Conservation (phyloP, 2,113 vertebrate genomes). For the Hemiscyllium ocellatum region DNA sequence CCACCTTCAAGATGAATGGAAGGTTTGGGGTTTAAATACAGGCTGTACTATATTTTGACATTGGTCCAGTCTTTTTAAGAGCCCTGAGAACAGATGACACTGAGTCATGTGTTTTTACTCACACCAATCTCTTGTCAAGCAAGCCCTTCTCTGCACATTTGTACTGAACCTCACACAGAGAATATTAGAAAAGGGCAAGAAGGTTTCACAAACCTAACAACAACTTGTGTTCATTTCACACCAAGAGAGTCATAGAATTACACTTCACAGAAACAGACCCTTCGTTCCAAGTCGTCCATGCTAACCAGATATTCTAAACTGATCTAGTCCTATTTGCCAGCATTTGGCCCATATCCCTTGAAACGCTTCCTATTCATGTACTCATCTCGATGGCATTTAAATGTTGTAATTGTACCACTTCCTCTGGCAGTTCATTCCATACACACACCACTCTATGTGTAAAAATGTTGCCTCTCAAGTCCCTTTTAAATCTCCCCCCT, state of each 20-base stretch:
- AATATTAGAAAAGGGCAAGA: not conserved
- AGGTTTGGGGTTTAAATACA: not conserved
- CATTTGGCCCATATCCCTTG: no score
- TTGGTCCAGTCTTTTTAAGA: not conserved
- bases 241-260: not conserved
- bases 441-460: no score
- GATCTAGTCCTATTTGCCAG: no score
- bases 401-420: no score
- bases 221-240: not conserved
- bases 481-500: no score
- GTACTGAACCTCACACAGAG: not conserved
- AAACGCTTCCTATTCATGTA: no score
- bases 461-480: no score
- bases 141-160: not conserved
- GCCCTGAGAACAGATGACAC: not conserved
- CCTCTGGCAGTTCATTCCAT: no score
- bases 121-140: not conserved
- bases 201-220: not conserved
- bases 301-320: no score
- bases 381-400: no score
- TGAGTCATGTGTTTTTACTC: not conserved
- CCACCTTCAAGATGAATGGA: constrained; percentile 27
- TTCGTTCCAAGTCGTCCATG: not conserved
- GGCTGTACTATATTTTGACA: not conserved
- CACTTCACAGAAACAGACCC: not conserved